Evolutionary conservation across 37 sponge, comb jelly and placozoan genomes (phyloP).

Genomic region (Petrosia ficiformis): DNA sequence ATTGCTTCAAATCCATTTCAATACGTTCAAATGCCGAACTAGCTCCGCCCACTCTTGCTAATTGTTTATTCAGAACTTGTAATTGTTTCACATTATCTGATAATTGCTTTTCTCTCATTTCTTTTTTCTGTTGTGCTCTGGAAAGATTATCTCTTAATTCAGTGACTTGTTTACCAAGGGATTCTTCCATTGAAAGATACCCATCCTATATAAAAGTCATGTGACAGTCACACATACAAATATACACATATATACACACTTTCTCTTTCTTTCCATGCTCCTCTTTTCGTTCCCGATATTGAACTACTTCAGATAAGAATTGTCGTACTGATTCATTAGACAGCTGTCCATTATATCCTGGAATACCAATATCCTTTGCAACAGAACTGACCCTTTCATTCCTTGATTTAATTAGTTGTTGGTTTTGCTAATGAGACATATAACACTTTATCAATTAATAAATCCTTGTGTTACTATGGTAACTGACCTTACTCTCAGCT

Average conservation of each 20-base stretch:
- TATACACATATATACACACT: slow-evolving; percentile 10
- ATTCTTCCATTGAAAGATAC: slow-evolving; percentile 25
- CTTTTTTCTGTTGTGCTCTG: slow-evolving; percentile 34
- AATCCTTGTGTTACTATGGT: too few relatives aligned
- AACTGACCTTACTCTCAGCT: too few relatives aligned
- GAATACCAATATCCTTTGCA: slow-evolving; percentile 6
- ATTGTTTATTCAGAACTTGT: slow-evolving; percentile 6
- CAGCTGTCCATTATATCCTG: slow-evolving; percentile 6
- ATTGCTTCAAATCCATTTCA: slow-evolving; percentile 45
- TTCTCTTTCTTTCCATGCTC: slow-evolving; percentile 25
- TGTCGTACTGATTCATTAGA: background rate
- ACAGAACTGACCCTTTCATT: slow-evolving; percentile 15
- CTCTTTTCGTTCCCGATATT: slow-evolving; percentile 5
- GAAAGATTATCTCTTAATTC: slow-evolving; percentile 60
- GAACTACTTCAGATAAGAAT: slow-evolving; percentile 22
- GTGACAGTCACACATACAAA: background rate
- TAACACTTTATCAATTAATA: too few relatives aligned
- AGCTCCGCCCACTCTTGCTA: slow-evolving; percentile 33
- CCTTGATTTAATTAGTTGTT: slow-evolving; percentile 17
- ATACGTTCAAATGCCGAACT: slow-evolving; percentile 35
- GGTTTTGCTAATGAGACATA: slow-evolving; percentile 29
- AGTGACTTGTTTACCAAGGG: slow-evolving; percentile 19
- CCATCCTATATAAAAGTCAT: slow-evolving; percentile 20
- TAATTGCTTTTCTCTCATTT: slow-evolving; percentile 37
- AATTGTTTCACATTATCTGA: slow-evolving; percentile 43